Evolutionary conservation across 2,888 invertebrate species (phyloP), one percentile per base, ranked within the genome.

Genomic region (Carterocephalus palaemon): DNA sequence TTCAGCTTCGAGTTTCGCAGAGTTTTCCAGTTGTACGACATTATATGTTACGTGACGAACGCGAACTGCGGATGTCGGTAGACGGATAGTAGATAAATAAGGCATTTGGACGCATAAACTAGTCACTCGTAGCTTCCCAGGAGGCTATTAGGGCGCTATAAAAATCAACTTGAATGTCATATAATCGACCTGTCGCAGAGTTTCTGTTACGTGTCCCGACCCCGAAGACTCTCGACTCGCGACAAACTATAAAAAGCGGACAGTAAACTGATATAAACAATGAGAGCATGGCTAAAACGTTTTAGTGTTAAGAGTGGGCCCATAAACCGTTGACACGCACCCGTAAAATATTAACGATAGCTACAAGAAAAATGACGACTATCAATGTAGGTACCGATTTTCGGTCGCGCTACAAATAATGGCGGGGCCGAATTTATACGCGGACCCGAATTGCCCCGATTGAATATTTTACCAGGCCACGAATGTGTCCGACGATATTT

Each of bases 391-490:
- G 76, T 71, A 80, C 74, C 84, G 84, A 84, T 83, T 80, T 78
- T 83, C 78, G 81, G 81, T 79, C 74, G 79, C 77, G 79, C 80
- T 77, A 83, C 84, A 83, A 85, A 83, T 85, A 83, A 83, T 81
- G 82, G 73, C 71, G 71, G 75, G 76, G 62, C 76, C 69, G 72
- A 83, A 83, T 84, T 83, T 85, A 84, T 83, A 79, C 83, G 77
- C 75, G 81, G 77, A 73, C 79, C 81, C 78, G 81, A 80, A 85
- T 83, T 80, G 82, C 72, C 79, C 79, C 83, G 83, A 82, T 85
- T 86, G 84, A 85, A 86, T 86, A 86, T 85, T 86, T 86, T 82
- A 85, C 81, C 79, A 79, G 76, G 75, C 76, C 84, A 84, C 85
- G 82, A 79, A 75, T 77, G 78, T 75, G 77, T 74, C 75, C 70